Base-by-base conservation (phyloP, 1,140 invertebrate genomes). In the Drosophila tsacasi region DNA sequence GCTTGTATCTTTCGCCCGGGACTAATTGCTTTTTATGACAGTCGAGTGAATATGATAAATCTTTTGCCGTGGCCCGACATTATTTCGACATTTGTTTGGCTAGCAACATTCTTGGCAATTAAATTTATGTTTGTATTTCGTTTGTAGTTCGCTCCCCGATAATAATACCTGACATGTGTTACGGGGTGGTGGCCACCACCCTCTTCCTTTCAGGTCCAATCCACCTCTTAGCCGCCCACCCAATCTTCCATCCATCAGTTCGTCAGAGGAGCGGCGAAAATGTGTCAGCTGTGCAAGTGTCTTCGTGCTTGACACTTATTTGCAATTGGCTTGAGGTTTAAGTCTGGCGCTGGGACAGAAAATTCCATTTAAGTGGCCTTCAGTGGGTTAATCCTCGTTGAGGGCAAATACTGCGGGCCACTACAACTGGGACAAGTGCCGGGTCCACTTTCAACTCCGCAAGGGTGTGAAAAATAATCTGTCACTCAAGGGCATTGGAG, bases 1-100 rank as follows among this genome's bases (percentile, higher is more conserved):
- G 55, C 81, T 60, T 73, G 83, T 89, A 87, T 87, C 77, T 84
- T 77, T 63, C 81, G 77, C 77, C 69, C 57, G 52, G 68, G 85
- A 81, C 84, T 89, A 89, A 89, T 89, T 89, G 85, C 84, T 89
- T 89, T 89, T 90, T 89, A 89, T 89, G 84, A 89, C 84, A 89
- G 85, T 89, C 81, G 84, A 90, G 62, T 90, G 84, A 89, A 89
- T 90, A 89, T 89, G 85, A 89, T 89, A 84, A 90, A 89, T 89
- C 81, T 89, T 81, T 80, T 74, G 58, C 59, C 63, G 77, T 46
- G 59, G 65, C 83, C 55, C 81, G 76, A 89, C 85, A 87, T 90
- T 84, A 87, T 87, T 89, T 90, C 84, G 69, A 89, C 85, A 89
- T 89, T 90, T 89, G 85, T 89, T 83, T 72, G 65, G 76, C 68